phyloP scores from a whole-genome alignment of 2,113 vertebrate species.

The Penelope pileata region DNA sequence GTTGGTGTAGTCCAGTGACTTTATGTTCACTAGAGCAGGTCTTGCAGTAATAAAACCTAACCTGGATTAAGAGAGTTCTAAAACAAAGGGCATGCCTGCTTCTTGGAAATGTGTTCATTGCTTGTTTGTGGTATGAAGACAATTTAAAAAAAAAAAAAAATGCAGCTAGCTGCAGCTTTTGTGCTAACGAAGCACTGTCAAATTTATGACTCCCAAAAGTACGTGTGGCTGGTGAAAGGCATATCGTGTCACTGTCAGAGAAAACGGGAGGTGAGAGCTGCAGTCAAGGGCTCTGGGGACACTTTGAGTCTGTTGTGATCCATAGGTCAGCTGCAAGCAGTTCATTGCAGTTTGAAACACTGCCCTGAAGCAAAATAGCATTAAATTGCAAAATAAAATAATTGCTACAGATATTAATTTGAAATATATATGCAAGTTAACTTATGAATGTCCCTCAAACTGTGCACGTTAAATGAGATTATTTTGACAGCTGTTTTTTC shows the following conservation, averaged over 20 bases:
- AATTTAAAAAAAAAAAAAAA: background rate
- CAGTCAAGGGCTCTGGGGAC: background rate
- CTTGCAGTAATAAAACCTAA: background rate
- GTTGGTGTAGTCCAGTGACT: background rate
- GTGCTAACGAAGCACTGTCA: background rate
- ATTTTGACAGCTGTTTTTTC: background rate
- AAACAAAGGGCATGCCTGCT: background rate
- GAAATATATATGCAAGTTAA: fast-evolving
- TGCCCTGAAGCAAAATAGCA: background rate
- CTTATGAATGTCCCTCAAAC: background rate
- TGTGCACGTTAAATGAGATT: background rate
- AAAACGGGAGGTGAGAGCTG: background rate
- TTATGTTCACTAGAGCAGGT: background rate
- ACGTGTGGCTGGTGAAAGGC: background rate
- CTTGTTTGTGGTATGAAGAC: background rate
- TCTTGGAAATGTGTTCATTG: background rate
- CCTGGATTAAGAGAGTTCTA: background rate
- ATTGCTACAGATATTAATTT: background rate
- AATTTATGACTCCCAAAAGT: background rate
- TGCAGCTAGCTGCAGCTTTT: background rate
- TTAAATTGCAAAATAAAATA: background rate
- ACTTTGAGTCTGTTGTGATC: background rate
- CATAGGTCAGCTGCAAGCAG: background rate
- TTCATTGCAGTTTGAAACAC: background rate
- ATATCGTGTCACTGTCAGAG: fast-evolving